These are phyloP conservation scores for Sylvia atricapilla DNA, from an alignment of 2,113 vertebrate genomes.

Conservation along the genomic window DNA sequence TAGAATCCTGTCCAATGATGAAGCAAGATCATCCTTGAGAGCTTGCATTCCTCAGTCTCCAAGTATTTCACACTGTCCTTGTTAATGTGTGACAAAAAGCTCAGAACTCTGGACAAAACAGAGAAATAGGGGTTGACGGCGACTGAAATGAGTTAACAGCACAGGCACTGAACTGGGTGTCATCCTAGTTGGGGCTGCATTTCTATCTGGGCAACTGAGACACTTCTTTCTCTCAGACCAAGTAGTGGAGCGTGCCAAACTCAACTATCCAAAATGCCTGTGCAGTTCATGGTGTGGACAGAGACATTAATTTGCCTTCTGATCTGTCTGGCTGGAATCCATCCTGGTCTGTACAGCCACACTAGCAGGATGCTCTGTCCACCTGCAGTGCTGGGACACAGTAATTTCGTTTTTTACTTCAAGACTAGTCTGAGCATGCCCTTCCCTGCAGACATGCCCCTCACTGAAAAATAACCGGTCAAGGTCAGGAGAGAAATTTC, in stretches of 20 bases:
- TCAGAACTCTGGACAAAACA: background rate
- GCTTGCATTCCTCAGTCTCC: background rate
- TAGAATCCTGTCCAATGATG: background rate
- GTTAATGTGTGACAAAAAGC: background rate
- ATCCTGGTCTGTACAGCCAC: background rate
- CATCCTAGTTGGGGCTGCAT: background rate
- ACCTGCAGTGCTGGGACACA: background rate
- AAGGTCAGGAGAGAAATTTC: background rate
- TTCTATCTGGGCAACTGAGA: background rate
- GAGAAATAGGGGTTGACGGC: background rate
- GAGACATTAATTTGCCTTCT: background rate
- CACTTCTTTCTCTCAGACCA: background rate
- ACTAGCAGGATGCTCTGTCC: background rate
- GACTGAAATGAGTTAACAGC: conserved; percentile 2
- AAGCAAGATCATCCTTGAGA: background rate
- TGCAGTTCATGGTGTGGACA: background rate
- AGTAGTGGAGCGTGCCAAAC: background rate
- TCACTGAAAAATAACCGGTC: background rate
- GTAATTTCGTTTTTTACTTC: background rate
- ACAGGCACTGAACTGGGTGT: background rate
- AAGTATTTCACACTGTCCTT: background rate
- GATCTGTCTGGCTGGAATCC: background rate
- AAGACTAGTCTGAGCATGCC: background rate
- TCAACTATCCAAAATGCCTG: background rate
- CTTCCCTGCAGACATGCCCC: background rate